Evolutionary conservation across 92 coral and sea anemone genomes (phyloP).

Genomic region (Palythoa caribaeorum): DNA sequence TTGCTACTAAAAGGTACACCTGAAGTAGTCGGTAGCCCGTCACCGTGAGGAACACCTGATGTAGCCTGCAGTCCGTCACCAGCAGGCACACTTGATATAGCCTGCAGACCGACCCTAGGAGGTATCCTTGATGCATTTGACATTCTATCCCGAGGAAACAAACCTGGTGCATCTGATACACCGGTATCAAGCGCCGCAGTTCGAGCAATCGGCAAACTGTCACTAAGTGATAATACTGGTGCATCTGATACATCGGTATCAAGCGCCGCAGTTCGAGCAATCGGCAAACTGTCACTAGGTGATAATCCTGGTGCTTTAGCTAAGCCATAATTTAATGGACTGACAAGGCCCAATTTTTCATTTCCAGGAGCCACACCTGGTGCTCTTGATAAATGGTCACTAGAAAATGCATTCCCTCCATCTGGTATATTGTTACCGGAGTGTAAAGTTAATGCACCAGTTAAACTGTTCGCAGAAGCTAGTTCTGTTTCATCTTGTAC

Average conservation of each 20-base stretch:
- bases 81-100: not conserved
- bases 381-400: not conserved
- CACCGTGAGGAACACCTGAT: not conserved
- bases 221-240: not conserved
- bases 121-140: not conserved
- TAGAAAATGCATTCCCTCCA: not conserved
- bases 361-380: not conserved
- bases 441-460: no score
- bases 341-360: not conserved
- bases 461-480: no score
- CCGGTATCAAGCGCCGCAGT: not conserved
- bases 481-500: not conserved
- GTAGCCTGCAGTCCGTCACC: not conserved
- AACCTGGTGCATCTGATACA: not conserved
- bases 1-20: not conserved
- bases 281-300: not conserved
- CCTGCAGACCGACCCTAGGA: not conserved
- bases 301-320: not conserved
- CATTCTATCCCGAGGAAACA: not conserved
- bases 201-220: not conserved
- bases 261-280: not conserved
- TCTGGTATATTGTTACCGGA: not conserved
- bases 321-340: not conserved
- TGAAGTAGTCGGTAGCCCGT: not conserved
- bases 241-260: not conserved